Base-by-base conservation (phyloP, 2,113 vertebrate species). In the Gasterosteus nipponicus region DNA sequence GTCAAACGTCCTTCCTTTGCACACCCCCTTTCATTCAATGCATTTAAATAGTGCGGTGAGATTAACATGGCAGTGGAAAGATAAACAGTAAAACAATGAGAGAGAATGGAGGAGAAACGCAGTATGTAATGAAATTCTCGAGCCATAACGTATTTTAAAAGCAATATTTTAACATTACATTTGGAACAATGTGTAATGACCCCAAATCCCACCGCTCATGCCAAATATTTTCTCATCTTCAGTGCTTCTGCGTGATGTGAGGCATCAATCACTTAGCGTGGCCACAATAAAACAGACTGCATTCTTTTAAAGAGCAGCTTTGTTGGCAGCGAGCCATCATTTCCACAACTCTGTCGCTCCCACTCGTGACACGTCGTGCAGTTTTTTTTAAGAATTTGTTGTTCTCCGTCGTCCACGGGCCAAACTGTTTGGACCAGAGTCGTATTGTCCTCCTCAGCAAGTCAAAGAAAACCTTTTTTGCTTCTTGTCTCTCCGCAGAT, bases 401-500 rank as follows among this genome's bases (percentile, higher is more conserved):
- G 31, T 39, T 54, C n/a, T 63, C 47, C 61, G 12, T 63, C 56
- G 42, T 69, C 39, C 51, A 47, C 18, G 0, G 22, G 26, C 26
- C n/a, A 75, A 54, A 26, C 4, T 66, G 53, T 54, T 31, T 44
- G 9, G 4, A 31, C 7, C 5, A 38, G 10, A 38, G 46, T 63
- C 16, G 29, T 14, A 19, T 26, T 51, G 4, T 80, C 9, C 22
- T 26, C 46, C 12, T 9, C 2, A 56, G 2, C 11, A 57, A 51
- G 46, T 41, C 18, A 14, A 1, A 47, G 49, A 35, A 10, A 44
- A 46, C 4, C 35, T 14, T 7, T 39, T 44, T 33, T 22, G 42
- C 11, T 49, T 68, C 12, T 61, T 69, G 4, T 70, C 6, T 72
- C 22, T 65, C 16, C 8, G 4, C 60, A 98, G 97, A 93, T 98